Conservation (phyloP, 1,140 invertebrate genomes). For the Periplaneta americana region DNA sequence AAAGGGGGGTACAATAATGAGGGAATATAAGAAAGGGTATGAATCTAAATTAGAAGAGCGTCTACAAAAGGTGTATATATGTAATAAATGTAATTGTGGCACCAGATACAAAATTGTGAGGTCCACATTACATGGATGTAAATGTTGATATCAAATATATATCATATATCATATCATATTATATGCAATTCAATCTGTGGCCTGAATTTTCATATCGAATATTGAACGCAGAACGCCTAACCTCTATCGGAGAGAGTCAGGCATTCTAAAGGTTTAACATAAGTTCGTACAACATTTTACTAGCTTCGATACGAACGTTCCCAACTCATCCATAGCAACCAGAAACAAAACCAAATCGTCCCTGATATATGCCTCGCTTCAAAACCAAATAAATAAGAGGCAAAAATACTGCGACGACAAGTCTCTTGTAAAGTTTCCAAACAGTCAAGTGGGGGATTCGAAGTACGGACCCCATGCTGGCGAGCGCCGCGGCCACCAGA, state of each 20-base stretch:
- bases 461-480: not conserved
- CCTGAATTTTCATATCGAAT: not conserved
- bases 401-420: not conserved
- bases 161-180: no score
- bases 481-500: not conserved
- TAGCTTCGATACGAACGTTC: not conserved
- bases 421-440: not conserved
- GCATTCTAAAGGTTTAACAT: not conserved
- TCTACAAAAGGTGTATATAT: no score
- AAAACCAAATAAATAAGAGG: not conserved
- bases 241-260: not conserved
- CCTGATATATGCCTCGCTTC: not conserved
- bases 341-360: not conserved
- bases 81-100: no score
- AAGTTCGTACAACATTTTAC: not conserved
- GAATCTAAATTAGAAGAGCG: no score
- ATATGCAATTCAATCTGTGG: no score
- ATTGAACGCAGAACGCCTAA: not conserved
- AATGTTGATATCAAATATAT: no score
- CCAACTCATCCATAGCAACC: not conserved
- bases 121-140: no score
- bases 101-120: no score
- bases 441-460: not conserved
- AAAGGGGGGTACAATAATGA: no score
- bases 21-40: no score